Evolutionary conservation across 2,888 invertebrate species (phyloP), one percentile per base, ranked within the genome.

Genomic region (Arrhopalites spinosus): DNA sequence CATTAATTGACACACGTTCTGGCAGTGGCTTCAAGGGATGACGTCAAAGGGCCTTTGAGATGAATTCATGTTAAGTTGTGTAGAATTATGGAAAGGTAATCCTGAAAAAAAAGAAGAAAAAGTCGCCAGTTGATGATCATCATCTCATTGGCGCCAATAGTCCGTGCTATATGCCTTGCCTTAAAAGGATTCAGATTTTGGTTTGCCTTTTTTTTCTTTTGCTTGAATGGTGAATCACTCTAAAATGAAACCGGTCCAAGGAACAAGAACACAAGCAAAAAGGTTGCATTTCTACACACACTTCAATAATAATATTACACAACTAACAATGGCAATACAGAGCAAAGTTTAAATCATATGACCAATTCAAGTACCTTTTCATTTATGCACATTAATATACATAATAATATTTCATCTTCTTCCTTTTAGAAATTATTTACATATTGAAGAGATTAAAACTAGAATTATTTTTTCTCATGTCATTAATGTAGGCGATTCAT

Each of bases 241-340:
- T 36, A 63, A 71, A 47, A 66, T 71, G 69, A 76, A 76, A 76
- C 78, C 78, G 75, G 78, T 78, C 73, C n/a, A n/a, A n/a, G n/a
- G 63, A 63, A 30, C 29, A 25, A 61, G 20, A 72, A 68, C n/a
- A 29, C 64, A 27, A 17, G 27, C 64, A n/a, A 27, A 30, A 27
- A 23, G 30, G 30, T 29, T 29, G 2, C 27, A 17, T 23, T 5
- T 17, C 3, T 3, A 63, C 30, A 20, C 63, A 63, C 36, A 27
- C 17, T n/a, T 27, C 2, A 15, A 17, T 63, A 27, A 17, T 20
- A 11, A 3, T 29, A 27, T 15, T 64, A 13, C 59, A 2, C 20
- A 59, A 59, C 23, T 53, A 1, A 59, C 11, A 59, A 25, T 25
- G 20, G 20, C 20, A 25, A 36, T 36, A 36, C 36, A 36, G 36